These are phyloP conservation scores for Strigamia transsilvanica DNA, from an alignment of 2,888 invertebrate species.

Conservation along the genomic window DNA sequence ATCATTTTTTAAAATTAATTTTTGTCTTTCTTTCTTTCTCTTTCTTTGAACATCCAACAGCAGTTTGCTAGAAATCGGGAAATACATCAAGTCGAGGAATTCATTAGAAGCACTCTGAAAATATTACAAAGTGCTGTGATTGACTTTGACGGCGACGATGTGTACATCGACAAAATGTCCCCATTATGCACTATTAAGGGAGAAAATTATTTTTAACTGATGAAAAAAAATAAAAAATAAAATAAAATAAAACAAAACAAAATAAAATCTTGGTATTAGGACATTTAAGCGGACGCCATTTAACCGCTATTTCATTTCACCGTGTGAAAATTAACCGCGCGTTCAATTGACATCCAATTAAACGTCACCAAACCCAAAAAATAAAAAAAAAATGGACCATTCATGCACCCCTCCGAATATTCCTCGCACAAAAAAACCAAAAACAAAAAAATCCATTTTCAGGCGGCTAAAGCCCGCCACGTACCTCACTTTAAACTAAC, in stretches of 20 bases:
- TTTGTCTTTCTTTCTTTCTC: too few species aligned
- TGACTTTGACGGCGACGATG: neutral
- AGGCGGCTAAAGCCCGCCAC: conserved; percentile 10
- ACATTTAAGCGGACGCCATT: too few species aligned
- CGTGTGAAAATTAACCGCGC: too few species aligned
- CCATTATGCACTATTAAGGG: neutral
- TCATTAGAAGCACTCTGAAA: neutral
- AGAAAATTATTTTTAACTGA: neutral
- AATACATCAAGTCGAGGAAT: neutral
- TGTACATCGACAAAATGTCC: too few species aligned
- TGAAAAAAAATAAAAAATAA: conserved; percentile 53
- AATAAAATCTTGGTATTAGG: neutral
- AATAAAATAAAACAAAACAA: conserved; percentile 53
- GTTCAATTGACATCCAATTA: too few species aligned
- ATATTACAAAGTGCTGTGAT: neutral
- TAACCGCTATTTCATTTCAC: too few species aligned
- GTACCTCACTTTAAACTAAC: conserved; percentile 21
- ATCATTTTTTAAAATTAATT: too few species aligned
- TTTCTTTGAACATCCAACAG: too few species aligned
- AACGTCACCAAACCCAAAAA: conserved; percentile 9
- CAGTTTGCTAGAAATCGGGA: too few species aligned
- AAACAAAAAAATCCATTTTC: conserved; percentile 13
- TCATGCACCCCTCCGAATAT: neutral
- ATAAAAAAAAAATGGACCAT: neutral
- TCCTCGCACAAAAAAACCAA: neutral